Conservation (phyloP, 2,888 invertebrate species). For the Idaea dimidiata region DNA sequence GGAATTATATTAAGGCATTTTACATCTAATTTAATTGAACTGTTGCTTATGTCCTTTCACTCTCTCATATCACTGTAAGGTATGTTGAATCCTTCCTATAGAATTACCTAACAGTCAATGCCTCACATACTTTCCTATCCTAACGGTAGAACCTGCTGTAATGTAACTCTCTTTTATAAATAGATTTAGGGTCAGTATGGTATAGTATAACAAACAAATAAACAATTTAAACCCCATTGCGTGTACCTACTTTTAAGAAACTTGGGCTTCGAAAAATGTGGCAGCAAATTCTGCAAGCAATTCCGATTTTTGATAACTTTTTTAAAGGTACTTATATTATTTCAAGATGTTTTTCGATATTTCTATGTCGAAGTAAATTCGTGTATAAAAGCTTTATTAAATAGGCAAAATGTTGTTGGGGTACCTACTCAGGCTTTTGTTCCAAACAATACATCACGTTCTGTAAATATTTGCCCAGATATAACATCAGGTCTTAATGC, state of each 20-base stretch:
- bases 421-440: slow-evolving; percentile 6
- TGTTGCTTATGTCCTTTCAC: slow-evolving; percentile 69
- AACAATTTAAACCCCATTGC: no score
- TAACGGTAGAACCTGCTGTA: slow-evolving; percentile 24
- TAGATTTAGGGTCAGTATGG: neutral
- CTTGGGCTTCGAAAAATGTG: no score
- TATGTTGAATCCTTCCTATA: slow-evolving; percentile 12
- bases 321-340: no score
- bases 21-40: slow-evolving; percentile 70
- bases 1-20: slow-evolving; percentile 67
- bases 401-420: neutral
- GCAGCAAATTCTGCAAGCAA: no score
- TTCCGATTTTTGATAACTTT: no score
- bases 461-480: slow-evolving; percentile 60
- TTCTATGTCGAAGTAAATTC: no score
- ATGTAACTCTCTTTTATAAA: slow-evolving; percentile 2
- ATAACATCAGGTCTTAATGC: slow-evolving; percentile 27
- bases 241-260: no score
- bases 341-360: no score
- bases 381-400: neutral
- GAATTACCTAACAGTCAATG: slow-evolving; percentile 18
- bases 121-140: slow-evolving; percentile 4
- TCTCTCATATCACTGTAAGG: slow-evolving; percentile 41
- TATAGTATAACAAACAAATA: neutral
- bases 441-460: slow-evolving; percentile 47